Evolutionary conservation across 2,888 invertebrate species (phyloP), one percentile per base, ranked within the genome.

Genomic region (Alsophila aescularia): DNA sequence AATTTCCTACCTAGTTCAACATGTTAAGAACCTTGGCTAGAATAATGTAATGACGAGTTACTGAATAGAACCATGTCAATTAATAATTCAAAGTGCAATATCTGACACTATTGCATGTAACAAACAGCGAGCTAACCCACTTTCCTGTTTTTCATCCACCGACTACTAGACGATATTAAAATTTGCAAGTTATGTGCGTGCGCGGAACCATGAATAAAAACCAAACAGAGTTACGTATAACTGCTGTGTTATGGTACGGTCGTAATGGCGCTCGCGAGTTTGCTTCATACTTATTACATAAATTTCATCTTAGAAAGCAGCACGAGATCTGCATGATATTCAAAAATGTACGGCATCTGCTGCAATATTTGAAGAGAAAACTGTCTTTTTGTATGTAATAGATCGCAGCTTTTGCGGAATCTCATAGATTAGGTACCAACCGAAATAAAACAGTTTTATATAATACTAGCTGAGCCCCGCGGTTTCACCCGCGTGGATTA

Each of bases 261-360:
- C 52, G 50, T 60, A 52, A 60, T 53, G 37, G 52, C 51, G n/a
- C n/a, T n/a, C n/a, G n/a, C n/a, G 42, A 44, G 39, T 45, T 49
- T 48, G 49, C 43, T 34, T 58, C 58, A 50, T 24, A 50, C 27
- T 39, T 47, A 51, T 61, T 64, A 58, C 55, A 61, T 61, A 52
- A 57, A 57, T 39, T 49, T 52, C 32, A 16, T 45, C 45, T 45
- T 55, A 56, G 55, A 55, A 55, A 57, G 60, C 40, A 45, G 58
- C 43, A 57, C 39, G 50, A 43, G 54, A 59, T 56, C 37, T 41
- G 48, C 40, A 47, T 52, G 51, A 60, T 55, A 47, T 44, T 50
- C 49, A 45, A 45, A 54, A 42, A 52, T 31, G 44, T 34, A 24
- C 18, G 18, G 2, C 21, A 14, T 43, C 31, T 34, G 32, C 29